phyloP scores from a whole-genome alignment of 2,113 vertebrate species.

The Notothenia rossii region DNA sequence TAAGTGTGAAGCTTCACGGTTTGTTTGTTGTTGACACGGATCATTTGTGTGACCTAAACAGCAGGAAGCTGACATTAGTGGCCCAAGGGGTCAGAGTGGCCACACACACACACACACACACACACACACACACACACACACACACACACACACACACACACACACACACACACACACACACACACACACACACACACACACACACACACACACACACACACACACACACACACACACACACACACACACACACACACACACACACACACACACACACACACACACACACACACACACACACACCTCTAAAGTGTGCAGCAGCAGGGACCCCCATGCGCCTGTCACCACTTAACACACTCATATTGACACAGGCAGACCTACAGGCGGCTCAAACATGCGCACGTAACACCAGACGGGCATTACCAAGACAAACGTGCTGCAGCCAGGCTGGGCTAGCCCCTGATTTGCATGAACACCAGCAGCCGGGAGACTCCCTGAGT shows the following conservation, averaged over 20 bases:
- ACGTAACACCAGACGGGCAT: conserved; percentile 54
- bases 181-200: neutral
- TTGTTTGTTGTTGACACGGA: too few relatives aligned
- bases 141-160: neutral
- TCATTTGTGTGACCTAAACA: too few relatives aligned
- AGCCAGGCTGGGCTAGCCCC: conserved; percentile 31
- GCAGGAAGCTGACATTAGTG: too few relatives aligned
- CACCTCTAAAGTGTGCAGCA: neutral
- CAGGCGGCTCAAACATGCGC: conserved; percentile 63
- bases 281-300: neutral
- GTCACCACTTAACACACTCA: conserved; percentile 48
- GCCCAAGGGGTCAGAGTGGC: too few relatives aligned
- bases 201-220: neutral
- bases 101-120: too few relatives aligned
- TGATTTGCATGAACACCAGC: conserved; percentile 73
- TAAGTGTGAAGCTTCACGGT: too few relatives aligned
- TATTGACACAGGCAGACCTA: conserved; percentile 54
- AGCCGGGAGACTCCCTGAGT: conserved; percentile 41
- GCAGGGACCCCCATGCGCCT: conserved; percentile 31
- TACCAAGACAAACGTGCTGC: conserved; percentile 68
- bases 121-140: neutral
- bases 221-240: neutral
- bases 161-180: neutral
- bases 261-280: neutral
- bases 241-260: neutral